Evolutionary conservation across 2,888 invertebrate species (phyloP).

Genomic region (Drosophila sordidula): DNA sequence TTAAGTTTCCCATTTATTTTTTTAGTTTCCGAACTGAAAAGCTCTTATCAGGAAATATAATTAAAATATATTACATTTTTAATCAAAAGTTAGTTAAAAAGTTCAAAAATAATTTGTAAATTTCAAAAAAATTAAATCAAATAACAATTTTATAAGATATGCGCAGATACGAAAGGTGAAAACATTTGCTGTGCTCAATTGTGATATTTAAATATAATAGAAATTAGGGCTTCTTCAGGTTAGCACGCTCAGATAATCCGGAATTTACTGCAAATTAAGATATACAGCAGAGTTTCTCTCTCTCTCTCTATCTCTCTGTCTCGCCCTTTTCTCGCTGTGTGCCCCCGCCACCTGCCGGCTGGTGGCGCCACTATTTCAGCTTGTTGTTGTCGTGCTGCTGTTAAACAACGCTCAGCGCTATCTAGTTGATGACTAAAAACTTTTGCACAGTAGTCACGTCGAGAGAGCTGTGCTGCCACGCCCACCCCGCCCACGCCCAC

Average conservation of each 20-base stretch:
- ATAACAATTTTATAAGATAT: too few species aligned
- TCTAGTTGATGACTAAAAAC: slow-evolving; percentile 76
- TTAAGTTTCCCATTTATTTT: too few species aligned
- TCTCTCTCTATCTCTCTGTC: not conserved
- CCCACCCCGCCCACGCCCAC: slow-evolving; percentile 15
- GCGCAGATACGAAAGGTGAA: too few species aligned
- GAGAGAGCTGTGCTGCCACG: slow-evolving; percentile 22
- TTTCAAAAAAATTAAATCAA: too few species aligned
- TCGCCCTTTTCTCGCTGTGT: slow-evolving; percentile 21
- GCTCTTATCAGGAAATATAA: too few species aligned
- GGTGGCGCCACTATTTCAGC: slow-evolving; percentile 15
- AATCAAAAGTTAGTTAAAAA: too few species aligned
- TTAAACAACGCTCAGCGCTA: slow-evolving; percentile 73
- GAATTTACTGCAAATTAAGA: slow-evolving; percentile 23
- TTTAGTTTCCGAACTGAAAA: too few species aligned
- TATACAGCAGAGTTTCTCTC: not conserved
- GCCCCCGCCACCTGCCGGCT: not conserved
- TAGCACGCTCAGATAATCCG: not conserved
- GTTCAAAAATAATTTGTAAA: too few species aligned
- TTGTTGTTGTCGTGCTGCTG: slow-evolving; percentile 37
- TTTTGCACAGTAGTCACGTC: slow-evolving; percentile 73
- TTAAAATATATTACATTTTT: too few species aligned
- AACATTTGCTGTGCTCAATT: too few species aligned
- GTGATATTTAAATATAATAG: too few species aligned
- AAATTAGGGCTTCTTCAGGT: too few species aligned